A percentile compares a stretch with the other conserved stretches of the same genome.
phyloP scores from a whole-genome alignment of 2,888 invertebrate genomes.

The Mimachlamys varia region DNA sequence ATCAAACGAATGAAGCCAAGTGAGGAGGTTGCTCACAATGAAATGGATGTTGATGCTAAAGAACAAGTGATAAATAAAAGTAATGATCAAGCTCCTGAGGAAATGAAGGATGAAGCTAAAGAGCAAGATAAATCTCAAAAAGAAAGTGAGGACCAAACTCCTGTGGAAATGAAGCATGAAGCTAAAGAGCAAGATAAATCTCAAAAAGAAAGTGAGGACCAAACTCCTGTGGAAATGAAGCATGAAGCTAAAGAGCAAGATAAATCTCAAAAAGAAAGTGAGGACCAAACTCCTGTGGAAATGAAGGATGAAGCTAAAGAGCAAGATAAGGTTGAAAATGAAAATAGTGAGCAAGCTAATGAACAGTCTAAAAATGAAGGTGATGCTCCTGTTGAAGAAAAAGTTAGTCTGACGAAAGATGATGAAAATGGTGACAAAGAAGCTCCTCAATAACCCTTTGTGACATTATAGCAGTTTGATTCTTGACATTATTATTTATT shows the following conservation, averaged over 20 bases:
- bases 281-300: slow-evolving; percentile 24
- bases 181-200: background rate
- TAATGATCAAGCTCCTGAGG: slow-evolving; percentile 29
- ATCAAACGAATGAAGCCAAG: slow-evolving; percentile 22
- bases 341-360: slow-evolving; percentile 32
- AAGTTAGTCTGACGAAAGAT: slow-evolving; percentile 24
- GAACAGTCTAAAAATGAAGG: slow-evolving; percentile 46
- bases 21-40: background rate
- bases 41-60: slow-evolving; percentile 30
- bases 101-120: slow-evolving; percentile 25
- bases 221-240: slow-evolving; percentile 32
- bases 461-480: background rate
- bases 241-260: background rate
- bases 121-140: no score
- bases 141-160: background rate
- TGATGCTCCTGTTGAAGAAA: slow-evolving; percentile 24
- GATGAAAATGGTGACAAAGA: slow-evolving; percentile 39
- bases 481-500: background rate
- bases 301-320: slow-evolving; percentile 32
- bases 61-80: background rate
- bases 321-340: slow-evolving; percentile 8
- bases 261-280: background rate
- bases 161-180: slow-evolving; percentile 34
- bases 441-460: slow-evolving; percentile 17
- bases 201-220: slow-evolving; percentile 8